These are phyloP conservation scores for Chlorodrepanis virens DNA, from an alignment of 2,113 vertebrate species.

Conservation along the genomic window DNA sequence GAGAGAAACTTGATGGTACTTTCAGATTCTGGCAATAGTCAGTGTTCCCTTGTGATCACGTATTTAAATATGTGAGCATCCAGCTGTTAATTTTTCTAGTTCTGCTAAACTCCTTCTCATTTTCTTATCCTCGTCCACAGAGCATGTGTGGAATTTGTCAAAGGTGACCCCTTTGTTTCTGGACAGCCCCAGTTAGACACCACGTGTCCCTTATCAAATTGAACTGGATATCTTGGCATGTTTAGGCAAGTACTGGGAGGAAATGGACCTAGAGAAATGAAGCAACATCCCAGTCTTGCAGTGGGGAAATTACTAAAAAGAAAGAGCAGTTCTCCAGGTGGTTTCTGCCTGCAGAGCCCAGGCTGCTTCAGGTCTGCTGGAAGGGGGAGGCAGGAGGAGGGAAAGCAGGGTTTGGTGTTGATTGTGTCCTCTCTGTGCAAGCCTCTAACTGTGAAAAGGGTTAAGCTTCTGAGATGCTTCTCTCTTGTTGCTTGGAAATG, in stretches of 20 bases:
- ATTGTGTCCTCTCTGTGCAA: background rate
- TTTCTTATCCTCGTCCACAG: background rate
- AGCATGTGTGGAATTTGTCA: background rate
- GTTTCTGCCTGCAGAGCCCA: background rate
- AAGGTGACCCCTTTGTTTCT: background rate
- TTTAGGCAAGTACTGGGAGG: background rate
- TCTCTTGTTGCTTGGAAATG: constrained; percentile 45
- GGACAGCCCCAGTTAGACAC: background rate
- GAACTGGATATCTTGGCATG: background rate
- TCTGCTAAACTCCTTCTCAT: background rate
- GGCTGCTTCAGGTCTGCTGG: background rate
- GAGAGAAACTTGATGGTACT: background rate
- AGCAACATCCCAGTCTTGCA: background rate
- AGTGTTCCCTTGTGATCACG: background rate
- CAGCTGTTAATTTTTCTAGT: background rate
- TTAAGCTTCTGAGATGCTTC: constrained; percentile 1
- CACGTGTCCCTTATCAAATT: background rate
- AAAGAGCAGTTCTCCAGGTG: background rate
- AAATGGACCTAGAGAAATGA: background rate
- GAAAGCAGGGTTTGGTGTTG: background rate
- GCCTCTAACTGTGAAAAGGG: background rate
- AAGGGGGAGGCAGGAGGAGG: background rate
- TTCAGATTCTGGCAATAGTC: background rate
- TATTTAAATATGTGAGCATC: background rate
- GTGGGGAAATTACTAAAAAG: background rate